A percentile compares a stretch with the other conserved stretches of the same genome.
Conservation (phyloP, 2,888 invertebrate species). For the Drosophila eohydei region DNA sequence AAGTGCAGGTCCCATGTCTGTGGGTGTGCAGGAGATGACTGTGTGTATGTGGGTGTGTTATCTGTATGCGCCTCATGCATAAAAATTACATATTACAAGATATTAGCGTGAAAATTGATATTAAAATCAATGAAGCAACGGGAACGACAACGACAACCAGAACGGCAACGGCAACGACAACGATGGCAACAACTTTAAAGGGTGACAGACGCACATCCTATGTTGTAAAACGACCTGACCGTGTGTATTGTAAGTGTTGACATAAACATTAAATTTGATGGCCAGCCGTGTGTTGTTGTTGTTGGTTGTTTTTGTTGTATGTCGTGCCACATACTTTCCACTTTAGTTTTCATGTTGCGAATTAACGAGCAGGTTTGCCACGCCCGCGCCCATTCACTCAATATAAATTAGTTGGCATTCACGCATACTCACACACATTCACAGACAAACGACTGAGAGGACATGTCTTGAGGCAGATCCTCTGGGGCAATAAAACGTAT, state of each 20-base stretch:
- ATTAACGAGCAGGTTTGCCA: conserved; percentile 71
- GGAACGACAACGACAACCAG: conserved; percentile 28
- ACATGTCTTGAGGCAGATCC: conserved; percentile 71
- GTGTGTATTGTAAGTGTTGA: conserved; percentile 74
- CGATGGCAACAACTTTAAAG: conserved; percentile 65
- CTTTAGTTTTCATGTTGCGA: conserved; percentile 78
- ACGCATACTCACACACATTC: conserved; percentile 25
- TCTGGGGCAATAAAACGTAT: conserved; percentile 77
- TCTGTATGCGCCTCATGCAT: conserved; percentile 66
- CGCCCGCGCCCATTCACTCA: conserved; percentile 40
- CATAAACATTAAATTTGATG: conserved; percentile 80
- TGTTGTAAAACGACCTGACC: conserved; percentile 63
- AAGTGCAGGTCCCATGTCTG: conserved; percentile 12
- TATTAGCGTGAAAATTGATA: conserved; percentile 81
- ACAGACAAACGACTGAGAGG: conserved; percentile 41
- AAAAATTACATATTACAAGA: conserved; percentile 78
- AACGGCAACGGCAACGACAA: conserved; percentile 32
- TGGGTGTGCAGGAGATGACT: conserved; percentile 2
- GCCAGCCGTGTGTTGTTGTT: conserved; percentile 38
- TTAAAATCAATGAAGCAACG: conserved; percentile 76
- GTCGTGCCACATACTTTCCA: conserved; percentile 61
- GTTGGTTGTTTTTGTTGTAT: conserved; percentile 22
- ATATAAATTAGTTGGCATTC: conserved; percentile 62
- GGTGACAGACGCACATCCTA: conserved; percentile 53
- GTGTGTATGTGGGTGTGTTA: conserved; percentile 23